A percentile compares a stretch with the other conserved stretches of the same genome.
These are phyloP conservation scores for Dromas ardeola DNA, from an alignment of 2,113 vertebrate species.

Conservation along the genomic window DNA sequence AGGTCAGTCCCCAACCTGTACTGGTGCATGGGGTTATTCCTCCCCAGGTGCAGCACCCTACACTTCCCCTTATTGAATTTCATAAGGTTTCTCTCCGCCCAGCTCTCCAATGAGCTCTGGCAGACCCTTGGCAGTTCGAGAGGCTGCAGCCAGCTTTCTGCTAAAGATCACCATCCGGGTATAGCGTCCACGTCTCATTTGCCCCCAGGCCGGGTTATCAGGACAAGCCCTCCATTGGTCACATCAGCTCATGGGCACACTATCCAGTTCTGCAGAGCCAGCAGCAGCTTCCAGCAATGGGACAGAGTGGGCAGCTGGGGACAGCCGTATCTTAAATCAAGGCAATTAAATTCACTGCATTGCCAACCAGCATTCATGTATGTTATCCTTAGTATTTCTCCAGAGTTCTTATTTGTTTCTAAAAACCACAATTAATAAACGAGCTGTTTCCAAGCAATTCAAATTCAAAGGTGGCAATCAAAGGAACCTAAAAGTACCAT, in stretches of 20 bases:
- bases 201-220: background rate
- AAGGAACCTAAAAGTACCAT: background rate
- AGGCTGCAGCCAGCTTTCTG: background rate
- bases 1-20: too few species aligned
- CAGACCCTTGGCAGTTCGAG: background rate
- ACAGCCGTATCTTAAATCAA: background rate
- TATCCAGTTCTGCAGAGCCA: background rate
- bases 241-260: background rate
- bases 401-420: background rate
- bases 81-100: too few species aligned
- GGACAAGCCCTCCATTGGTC: background rate
- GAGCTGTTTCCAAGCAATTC: background rate
- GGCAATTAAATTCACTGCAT: background rate
- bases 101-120: too few species aligned
- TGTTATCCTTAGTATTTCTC: background rate
- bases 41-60: too few species aligned
- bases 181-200: rapidly evolving
- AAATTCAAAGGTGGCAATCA: background rate
- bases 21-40: too few species aligned
- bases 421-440: background rate
- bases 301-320: background rate
- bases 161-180: background rate
- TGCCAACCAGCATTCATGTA: background rate
- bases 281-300: background rate
- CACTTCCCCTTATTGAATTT: too few species aligned